phyloP scores from a whole-genome alignment of 2,113 vertebrate species.

The Nycticryphes semicollaris region DNA sequence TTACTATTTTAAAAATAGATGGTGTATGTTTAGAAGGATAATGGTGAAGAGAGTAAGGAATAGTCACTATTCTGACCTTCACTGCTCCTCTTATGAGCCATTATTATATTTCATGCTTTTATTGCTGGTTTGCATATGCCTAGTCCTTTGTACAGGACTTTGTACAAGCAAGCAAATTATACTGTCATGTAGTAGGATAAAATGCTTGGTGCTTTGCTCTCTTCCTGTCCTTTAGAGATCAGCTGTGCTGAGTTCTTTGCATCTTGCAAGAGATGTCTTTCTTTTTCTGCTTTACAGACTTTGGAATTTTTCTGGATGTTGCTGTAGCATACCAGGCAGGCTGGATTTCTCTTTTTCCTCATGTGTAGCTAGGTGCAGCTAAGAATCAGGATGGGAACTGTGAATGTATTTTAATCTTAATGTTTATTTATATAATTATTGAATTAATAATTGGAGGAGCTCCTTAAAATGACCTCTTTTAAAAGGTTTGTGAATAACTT shows the following conservation, averaged over 20 bases:
- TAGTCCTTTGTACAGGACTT: not conserved
- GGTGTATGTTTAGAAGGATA: not conserved
- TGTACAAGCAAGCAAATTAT: not conserved
- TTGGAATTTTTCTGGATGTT: not conserved
- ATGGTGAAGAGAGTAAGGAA: not conserved
- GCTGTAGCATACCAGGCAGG: not conserved
- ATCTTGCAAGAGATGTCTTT: fast-evolving
- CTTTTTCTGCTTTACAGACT: not conserved
- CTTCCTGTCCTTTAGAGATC: not conserved
- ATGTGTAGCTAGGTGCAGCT: not conserved
- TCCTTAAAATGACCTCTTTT: not conserved
- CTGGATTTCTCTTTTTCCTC: not conserved
- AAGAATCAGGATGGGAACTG: not conserved
- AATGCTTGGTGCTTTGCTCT: not conserved
- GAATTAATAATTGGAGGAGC: not conserved
- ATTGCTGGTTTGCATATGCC: not conserved
- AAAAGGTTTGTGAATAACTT: not conserved
- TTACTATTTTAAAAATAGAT: not conserved
- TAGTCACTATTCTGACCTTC: not conserved
- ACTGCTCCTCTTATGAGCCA: not conserved
- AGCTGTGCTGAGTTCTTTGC: not conserved
- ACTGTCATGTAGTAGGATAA: not conserved
- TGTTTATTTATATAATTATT: not conserved
- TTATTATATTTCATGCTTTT: not conserved
- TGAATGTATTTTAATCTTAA: not conserved